These are phyloP conservation scores for Dicaeum eximium DNA, from an alignment of 2,113 vertebrate genomes.

Conservation along the genomic window DNA sequence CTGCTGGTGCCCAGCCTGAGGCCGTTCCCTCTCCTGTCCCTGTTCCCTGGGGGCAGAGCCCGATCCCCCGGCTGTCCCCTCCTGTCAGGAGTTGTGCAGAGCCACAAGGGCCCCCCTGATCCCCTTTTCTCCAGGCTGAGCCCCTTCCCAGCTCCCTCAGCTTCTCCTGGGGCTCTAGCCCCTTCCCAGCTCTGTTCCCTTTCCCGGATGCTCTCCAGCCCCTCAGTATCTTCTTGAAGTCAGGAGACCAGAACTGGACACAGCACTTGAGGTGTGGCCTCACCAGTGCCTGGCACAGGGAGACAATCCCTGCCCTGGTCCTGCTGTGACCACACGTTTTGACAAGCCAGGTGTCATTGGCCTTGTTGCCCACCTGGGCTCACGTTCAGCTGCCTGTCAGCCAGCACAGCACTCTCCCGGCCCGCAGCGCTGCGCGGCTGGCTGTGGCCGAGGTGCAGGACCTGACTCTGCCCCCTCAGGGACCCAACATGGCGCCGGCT, in stretches of 20 bases:
- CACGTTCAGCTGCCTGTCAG: background rate
- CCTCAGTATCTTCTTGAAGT: background rate
- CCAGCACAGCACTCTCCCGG: background rate
- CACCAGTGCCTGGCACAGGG: background rate
- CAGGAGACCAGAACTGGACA: background rate
- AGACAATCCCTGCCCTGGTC: background rate
- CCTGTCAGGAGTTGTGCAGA: background rate
- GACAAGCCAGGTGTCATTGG: background rate
- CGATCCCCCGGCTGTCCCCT: rapidly evolving
- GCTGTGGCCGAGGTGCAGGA: rapidly evolving
- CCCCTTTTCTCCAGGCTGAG: background rate
- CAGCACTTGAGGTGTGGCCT: background rate
- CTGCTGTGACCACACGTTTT: background rate
- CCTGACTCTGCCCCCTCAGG: rapidly evolving
- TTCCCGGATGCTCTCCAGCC: background rate
- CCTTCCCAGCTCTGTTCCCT: background rate
- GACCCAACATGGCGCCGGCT: background rate
- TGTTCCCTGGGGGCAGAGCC: background rate
- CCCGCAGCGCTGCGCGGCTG: background rate
- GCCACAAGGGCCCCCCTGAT: background rate
- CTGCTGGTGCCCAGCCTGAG: rapidly evolving
- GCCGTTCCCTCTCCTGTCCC: background rate
- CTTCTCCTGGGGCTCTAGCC: rapidly evolving
- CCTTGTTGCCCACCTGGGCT: background rate
- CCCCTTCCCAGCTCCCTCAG: background rate